Base-by-base conservation (phyloP, 2,888 invertebrate genomes). In the Pollenia amentaria region DNA sequence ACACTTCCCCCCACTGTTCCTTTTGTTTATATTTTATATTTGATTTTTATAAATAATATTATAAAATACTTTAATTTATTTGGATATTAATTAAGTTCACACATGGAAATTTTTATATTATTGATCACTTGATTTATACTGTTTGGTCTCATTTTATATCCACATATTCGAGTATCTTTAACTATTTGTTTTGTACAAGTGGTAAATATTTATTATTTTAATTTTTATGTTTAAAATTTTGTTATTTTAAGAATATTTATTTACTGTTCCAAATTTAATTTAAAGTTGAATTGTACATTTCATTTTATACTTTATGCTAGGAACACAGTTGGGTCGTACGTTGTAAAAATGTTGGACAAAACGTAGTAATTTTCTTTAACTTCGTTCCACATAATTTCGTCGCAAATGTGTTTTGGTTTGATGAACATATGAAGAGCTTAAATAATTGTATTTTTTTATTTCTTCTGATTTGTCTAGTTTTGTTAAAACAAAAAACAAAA, bases 81-180 rank as follows among this genome's bases (percentile, higher is more conserved):
- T 29, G 29, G 29, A 29, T 29, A 29, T 29, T 29, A 29, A 29
- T 29, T 29, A 29, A 29, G 29, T 29, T 29, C 29, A 29, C 29
- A 29, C 6, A 29, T 29, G 29, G 29, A 29, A 29, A 29, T 14
- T 40, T 48, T 48, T 29, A 21, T 29, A n/a, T 16, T 1, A 11
- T n/a, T 16, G 38, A 10, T 40, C 46, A 57, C 48, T 48, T 57
- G n/a, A 62, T 51, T 65, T 62, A 18, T 62, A 57, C 11, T 67
- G 40, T 83, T 77, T 73, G 77, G 76, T 72, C 73, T 87, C 77
- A 69, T 79, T 55, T 83, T 60, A 53, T 82, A 69, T 65, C 18
- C 62, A 81, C 29, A 46, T 46, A 44, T 67, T 62, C 14, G 11
- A 48, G 51, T 6, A 48, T 9, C 51, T 51, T 44, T 7, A 46